Evolutionary conservation across 2,797 vertebrate species (phyloP).

Genomic region (Microctenopoma steveboyesi): DNA sequence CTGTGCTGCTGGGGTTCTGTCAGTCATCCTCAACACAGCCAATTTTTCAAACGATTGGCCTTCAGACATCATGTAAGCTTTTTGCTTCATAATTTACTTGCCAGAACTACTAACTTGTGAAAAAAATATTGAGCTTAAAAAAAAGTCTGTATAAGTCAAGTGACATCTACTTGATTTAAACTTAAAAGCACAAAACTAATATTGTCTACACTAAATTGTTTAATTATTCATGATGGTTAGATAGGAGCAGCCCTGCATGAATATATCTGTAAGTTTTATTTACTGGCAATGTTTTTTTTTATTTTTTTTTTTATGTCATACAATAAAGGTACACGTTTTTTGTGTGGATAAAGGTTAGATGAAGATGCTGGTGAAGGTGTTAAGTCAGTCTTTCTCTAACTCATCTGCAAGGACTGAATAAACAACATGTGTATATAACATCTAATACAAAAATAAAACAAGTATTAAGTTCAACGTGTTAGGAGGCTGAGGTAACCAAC

Average conservation of each 20-base stretch:
- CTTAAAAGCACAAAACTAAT: background rate
- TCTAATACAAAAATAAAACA: no score
- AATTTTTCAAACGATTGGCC: conserved; percentile 37
- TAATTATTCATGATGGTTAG: background rate
- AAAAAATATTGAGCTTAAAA: background rate
- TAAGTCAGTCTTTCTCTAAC: no score
- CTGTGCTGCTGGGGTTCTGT: conserved; percentile 52
- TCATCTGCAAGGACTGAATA: no score
- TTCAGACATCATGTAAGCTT: conserved; percentile 28
- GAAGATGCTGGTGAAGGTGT: no score
- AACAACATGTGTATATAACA: no score
- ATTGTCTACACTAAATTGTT: background rate
- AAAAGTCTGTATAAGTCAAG: background rate
- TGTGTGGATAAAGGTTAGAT: no score
- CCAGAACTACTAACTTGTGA: conserved; percentile 14
- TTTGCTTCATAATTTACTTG: conserved; percentile 45
- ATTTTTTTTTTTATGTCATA: no score
- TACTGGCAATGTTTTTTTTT: no score
- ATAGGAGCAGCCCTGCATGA: background rate
- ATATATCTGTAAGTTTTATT: background rate
- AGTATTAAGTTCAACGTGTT: no score
- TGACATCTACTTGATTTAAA: background rate
- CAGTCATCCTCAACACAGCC: conserved; percentile 58
- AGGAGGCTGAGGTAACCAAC: no score
- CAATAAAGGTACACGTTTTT: no score